A percentile compares a stretch with the other conserved stretches of the same genome.
phyloP scores from a whole-genome alignment of 2,113 vertebrate species.

The Nibea coibor region DNA sequence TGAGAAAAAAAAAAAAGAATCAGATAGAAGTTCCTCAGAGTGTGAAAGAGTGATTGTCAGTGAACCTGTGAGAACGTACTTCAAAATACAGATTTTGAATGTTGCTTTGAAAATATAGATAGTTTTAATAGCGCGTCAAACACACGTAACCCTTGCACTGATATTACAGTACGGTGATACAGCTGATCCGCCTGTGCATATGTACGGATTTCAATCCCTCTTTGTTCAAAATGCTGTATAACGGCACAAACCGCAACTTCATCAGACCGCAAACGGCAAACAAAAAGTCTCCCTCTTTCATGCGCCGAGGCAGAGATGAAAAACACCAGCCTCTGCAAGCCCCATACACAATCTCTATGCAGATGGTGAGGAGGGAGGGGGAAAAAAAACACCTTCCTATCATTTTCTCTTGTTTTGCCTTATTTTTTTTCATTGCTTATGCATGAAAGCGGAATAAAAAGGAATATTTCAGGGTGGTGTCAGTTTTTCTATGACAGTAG shows the following conservation, averaged over 20 bases:
- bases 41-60: not conserved
- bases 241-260: constrained; percentile 3
- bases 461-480: constrained; percentile 55
- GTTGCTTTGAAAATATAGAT: not conserved
- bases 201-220: not conserved
- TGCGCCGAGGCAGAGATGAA: constrained; percentile 9
- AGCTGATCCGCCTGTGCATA: not conserved
- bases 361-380: constrained; percentile 23
- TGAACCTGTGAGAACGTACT: not conserved
- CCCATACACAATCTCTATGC: constrained; percentile 16
- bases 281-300: constrained; percentile 4
- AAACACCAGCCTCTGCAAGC: constrained; percentile 22
- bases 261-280: not conserved
- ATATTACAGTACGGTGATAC: not conserved
- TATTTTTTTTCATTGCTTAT: constrained; percentile 52
- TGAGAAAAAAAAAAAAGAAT: not conserved
- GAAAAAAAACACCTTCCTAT: constrained; percentile 34
- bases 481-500: constrained; percentile 61
- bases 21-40: not conserved
- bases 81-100: not conserved
- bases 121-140: not conserved
- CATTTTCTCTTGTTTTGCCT: constrained; percentile 23
- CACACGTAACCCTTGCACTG: no score
- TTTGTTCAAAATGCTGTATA: not conserved
- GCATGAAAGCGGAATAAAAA: constrained; percentile 57